Evolutionary conservation across 2,888 invertebrate species (phyloP), one percentile per base, ranked within the genome.

Genomic region (Hypercompe scribonia): DNA sequence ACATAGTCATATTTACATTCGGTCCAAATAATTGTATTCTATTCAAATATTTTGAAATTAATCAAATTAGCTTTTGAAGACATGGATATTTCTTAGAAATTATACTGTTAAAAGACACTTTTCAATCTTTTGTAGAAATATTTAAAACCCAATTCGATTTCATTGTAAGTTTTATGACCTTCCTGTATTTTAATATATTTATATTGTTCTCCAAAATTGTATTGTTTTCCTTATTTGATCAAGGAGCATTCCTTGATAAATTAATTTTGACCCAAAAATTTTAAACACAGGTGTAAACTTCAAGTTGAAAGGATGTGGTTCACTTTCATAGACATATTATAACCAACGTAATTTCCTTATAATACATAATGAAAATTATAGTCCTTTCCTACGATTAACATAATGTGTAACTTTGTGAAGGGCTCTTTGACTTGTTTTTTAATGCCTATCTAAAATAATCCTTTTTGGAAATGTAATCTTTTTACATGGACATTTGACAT

Each of bases 21-120:
- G 68, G 42, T 70, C 58, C 58, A 58, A 67, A 46, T 75, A 65
- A 65, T 71, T 50, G 68, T 61, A 74, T 77, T 46, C 70, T 63
- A 42, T 67, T 77, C 46, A 39, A 67, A 50, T 70, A 69, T 65
- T 46, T 65, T 50, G 21, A 13, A 58, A 73, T 71, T 65, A 68
- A 74, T 74, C 74, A 74, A 36, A 67, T 36, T 21, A n/a, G n/a
- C 33, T 24, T 63, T 33, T 63, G 18, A 68, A 68, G 36, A 72
- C 61, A 61, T 63, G 34, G 68, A 21, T 50, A n/a, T 54, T 64
- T 34, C n/a, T 71, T 68, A 61, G 58, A 42, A 64, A 46, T 70
- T 68, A 65, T 58, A 64, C 10, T 66, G 13, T 64, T 61, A 67
- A 70, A 74, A 71, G 54, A 54, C 71, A 42, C 34, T 72, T 33